Conservation (phyloP, 2,113 vertebrate genomes). For the Tyrannus savana region DNA sequence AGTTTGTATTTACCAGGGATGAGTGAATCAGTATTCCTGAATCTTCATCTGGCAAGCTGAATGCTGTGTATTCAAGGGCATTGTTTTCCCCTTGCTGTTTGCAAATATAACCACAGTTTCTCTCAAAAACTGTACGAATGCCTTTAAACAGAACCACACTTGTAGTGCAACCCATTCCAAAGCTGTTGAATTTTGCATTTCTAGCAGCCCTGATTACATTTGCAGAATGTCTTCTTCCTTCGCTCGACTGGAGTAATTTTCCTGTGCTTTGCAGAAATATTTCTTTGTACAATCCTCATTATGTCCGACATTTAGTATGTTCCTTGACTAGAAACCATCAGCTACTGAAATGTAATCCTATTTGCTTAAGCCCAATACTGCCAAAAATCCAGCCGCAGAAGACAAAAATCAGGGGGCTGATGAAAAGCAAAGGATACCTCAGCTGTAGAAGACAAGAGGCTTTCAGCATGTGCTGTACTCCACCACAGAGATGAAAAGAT, state of each 20-base stretch:
- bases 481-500: constrained; percentile 37
- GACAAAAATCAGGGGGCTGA: constrained; percentile 63
- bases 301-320: constrained; percentile 51
- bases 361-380: constrained; percentile 61
- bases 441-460: neutral
- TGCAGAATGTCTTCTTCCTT: constrained; percentile 70
- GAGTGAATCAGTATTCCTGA: constrained; percentile 81
- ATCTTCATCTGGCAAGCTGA: constrained; percentile 84
- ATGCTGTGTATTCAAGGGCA: constrained; percentile 83
- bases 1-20: constrained; percentile 82
- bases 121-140: constrained; percentile 89
- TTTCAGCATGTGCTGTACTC: constrained; percentile 25
- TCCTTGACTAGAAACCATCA: constrained; percentile 61
- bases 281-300: constrained; percentile 66
- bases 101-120: constrained; percentile 94
- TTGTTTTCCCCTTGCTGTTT: constrained; percentile 85
- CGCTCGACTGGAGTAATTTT: constrained; percentile 56
- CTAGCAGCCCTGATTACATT: constrained; percentile 68
- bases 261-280: constrained; percentile 55
- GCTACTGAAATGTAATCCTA: constrained; percentile 65
- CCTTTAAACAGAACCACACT: constrained; percentile 92
- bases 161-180: constrained; percentile 94
- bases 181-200: constrained; percentile 75
- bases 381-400: constrained; percentile 64
- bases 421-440: constrained; percentile 63